Evolutionary conservation across 2,113 vertebrate genomes (phyloP).

Genomic region (Pagrus major): DNA sequence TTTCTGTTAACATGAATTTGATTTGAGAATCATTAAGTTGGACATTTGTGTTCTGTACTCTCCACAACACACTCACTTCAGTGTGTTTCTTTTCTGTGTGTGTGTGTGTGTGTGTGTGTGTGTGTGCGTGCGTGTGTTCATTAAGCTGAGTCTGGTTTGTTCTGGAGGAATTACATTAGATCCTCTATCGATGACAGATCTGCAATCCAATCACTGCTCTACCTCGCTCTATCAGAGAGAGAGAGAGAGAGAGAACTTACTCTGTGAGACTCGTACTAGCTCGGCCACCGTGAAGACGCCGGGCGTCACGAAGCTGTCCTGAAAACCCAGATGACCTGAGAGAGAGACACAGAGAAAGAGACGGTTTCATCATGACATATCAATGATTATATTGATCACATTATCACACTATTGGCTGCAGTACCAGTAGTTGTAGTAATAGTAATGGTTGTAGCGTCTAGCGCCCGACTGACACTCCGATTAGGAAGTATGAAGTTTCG

Average conservation of each 20-base stretch:
- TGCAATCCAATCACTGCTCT: conserved; percentile 42
- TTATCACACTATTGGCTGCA: not conserved
- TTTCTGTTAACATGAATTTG: no score
- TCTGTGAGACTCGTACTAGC: conserved; percentile 97
- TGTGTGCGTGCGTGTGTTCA: conserved; percentile 29
- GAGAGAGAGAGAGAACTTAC: conserved; percentile 87
- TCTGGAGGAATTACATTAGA: conserved; percentile 58
- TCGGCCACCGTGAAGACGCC: conserved; percentile 98
- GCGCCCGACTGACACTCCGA: no score
- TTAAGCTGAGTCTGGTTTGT: conserved; percentile 25
- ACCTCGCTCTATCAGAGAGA: conserved; percentile 1
- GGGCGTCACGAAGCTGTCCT: conserved; percentile 99
- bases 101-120: no score
- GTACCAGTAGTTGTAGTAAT: not conserved
- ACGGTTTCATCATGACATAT: conserved; percentile 27
- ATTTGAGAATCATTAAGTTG: no score
- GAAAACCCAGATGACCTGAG: conserved; percentile 98
- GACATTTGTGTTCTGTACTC: no score
- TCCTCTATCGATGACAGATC: conserved; percentile 56
- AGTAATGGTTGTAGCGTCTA: no score
- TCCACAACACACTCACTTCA: no score
- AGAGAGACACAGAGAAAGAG: conserved; percentile 55
- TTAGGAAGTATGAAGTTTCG: no score
- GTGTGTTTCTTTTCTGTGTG: no score
- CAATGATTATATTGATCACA: not conserved